These are phyloP conservation scores for Anarsia innoxiella DNA, from an alignment of 2,888 invertebrate genomes.

Conservation along the genomic window DNA sequence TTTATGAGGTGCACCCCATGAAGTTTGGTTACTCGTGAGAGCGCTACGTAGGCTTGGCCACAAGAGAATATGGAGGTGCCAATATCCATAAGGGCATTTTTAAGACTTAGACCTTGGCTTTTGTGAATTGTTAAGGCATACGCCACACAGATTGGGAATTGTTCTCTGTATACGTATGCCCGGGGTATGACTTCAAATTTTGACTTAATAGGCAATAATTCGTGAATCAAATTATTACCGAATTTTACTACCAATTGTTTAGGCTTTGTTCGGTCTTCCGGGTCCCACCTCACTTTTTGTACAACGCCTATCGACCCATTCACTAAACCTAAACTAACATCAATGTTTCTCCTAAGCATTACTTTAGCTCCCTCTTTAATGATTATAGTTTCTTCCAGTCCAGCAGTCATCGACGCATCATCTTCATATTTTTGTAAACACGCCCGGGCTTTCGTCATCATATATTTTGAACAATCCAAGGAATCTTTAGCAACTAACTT, in stretches of 20 bases:
- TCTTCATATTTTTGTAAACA: constrained; percentile 18
- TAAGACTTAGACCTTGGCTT: constrained; percentile 19
- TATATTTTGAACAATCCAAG: constrained; percentile 14
- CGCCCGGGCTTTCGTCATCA: no score
- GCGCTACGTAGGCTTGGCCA: constrained; percentile 18
- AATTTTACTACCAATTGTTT: constrained; percentile 14
- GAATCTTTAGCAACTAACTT: constrained; percentile 14
- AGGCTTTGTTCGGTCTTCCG: constrained; percentile 7
- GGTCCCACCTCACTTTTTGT: constrained; percentile 13
- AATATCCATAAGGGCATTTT: constrained; percentile 18
- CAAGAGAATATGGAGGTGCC: constrained; percentile 17
- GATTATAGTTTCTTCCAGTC: constrained; percentile 17
- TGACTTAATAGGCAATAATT: constrained; percentile 11
- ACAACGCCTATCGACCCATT: constrained; percentile 15
- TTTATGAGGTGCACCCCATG: constrained; percentile 11
- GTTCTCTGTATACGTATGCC: constrained; percentile 20
- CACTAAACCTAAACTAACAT: constrained; percentile 13
- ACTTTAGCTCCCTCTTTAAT: constrained; percentile 18
- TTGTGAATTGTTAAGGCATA: constrained; percentile 17
- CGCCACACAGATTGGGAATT: constrained; percentile 20
- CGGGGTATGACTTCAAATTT: constrained; percentile 21
- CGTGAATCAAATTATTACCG: constrained; percentile 11
- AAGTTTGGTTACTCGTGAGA: constrained; percentile 13
- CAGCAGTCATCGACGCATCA: constrained; percentile 19
- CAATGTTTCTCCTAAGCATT: constrained; percentile 16